phyloP scores from a whole-genome alignment of 2,888 invertebrate species.

The Mactromeris polynyma region DNA sequence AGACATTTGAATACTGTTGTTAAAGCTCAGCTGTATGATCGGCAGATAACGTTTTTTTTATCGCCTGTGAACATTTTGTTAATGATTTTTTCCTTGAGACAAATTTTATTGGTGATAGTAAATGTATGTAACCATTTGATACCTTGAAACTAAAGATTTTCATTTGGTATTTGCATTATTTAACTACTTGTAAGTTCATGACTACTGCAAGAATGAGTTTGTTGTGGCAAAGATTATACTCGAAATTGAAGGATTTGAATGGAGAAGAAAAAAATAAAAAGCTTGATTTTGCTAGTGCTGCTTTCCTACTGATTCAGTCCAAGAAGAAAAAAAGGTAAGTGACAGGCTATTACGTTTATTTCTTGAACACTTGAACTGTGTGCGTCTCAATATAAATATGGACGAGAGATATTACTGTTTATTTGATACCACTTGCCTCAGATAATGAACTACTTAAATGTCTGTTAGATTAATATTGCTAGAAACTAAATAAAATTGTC shows the following conservation, averaged over 20 bases:
- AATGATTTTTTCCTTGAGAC: neutral
- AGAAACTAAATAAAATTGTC: too few relatives aligned
- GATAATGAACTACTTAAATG: too few relatives aligned
- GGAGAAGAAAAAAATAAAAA: slow-evolving; percentile 47
- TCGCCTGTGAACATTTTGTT: neutral
- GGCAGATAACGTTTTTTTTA: neutral
- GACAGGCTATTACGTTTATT: too few relatives aligned
- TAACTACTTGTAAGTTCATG: neutral
- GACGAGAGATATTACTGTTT: too few relatives aligned
- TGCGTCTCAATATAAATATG: too few relatives aligned
- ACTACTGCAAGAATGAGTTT: slow-evolving; percentile 47
- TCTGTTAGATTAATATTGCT: too few relatives aligned
- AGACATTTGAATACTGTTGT: neutral
- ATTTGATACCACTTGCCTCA: too few relatives aligned
- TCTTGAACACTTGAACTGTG: too few relatives aligned
- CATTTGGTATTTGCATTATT: neutral
- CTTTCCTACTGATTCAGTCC: slow-evolving; percentile 43
- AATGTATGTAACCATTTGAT: neutral
- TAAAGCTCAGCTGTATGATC: neutral
- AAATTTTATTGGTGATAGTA: neutral
- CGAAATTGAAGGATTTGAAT: slow-evolving; percentile 46
- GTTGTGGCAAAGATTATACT: slow-evolving; percentile 53
- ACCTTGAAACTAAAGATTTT: neutral
- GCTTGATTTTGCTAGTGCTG: slow-evolving; percentile 58
- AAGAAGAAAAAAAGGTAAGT: slow-evolving; percentile 55